A percentile compares a stretch with the other conserved stretches of the same genome.
phyloP scores from a whole-genome alignment of 2,113 vertebrate genomes.

The Sclerurus mexicanus region DNA sequence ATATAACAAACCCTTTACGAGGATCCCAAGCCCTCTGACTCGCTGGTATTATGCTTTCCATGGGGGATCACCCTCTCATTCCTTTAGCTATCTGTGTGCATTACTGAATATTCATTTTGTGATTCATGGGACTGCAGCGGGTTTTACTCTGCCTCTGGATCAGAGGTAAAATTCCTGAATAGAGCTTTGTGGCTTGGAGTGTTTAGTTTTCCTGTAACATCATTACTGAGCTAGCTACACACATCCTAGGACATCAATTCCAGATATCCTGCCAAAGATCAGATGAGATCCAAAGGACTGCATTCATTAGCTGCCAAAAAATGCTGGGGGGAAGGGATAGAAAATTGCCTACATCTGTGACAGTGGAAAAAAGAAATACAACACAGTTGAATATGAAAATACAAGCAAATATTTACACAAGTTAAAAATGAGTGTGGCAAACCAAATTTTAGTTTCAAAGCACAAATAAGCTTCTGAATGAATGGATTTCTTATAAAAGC shows the following conservation, averaged over 20 bases:
- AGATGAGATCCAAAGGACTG: slow-evolving; percentile 55
- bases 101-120: slow-evolving; percentile 7
- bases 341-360: slow-evolving; percentile 53
- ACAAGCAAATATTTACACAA: slow-evolving; percentile 42
- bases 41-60: not conserved
- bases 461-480: not conserved
- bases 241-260: slow-evolving; percentile 53
- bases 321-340: slow-evolving; percentile 20
- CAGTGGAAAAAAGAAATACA: slow-evolving; percentile 15
- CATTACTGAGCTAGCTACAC: slow-evolving; percentile 49
- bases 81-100: not conserved
- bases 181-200: slow-evolving; percentile 34
- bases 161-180: slow-evolving; percentile 37
- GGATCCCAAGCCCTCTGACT: not conserved
- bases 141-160: slow-evolving; percentile 47
- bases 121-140: not conserved
- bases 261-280: slow-evolving; percentile 56
- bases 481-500: not conserved
- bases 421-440: slow-evolving; percentile 18
- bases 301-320: slow-evolving; percentile 53
- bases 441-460: slow-evolving; percentile 22
- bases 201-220: slow-evolving; percentile 54
- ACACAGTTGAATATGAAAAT: slow-evolving; percentile 42
- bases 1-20: not conserved
- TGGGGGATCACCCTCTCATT: not conserved